Base-by-base conservation (phyloP, 2,113 vertebrate species). In the Chaenocephalus aceratus region DNA sequence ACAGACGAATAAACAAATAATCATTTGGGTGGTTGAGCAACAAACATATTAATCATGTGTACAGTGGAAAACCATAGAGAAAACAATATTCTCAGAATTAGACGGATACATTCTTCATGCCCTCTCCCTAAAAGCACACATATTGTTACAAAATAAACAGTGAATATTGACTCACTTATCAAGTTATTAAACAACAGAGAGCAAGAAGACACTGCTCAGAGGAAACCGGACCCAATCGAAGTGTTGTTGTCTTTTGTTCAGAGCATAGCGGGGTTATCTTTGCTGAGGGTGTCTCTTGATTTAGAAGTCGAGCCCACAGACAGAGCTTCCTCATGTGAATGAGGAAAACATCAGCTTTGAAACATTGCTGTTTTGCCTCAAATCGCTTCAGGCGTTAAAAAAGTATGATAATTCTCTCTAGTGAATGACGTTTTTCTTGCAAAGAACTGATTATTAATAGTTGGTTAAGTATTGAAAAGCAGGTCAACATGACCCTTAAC, bases 1-100 rank as follows among this genome's bases (percentile, higher is more conserved):
- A 80, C 83, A 85, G 74, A 89, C 46, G 48, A 87, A 85, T 82
- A 88, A 90, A 91, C 90, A 92, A 90, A 85, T 87, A 89, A 92
- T 90, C 66, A 89, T 84, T 76, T 83, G 90, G 86, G 61, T 89
- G 88, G 70, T 54, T 91, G 88, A 88, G 85, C 83, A 90, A 73
- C 68, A 10, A 88, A 81, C 74, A 75, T 77, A 82, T 82, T 87
- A 85, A 88, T 89, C 87, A 75, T 68, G 70, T 30, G 53, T 57
- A 62, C 63, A 72, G 73, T 14, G 23, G 51, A 81, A 85, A 76
- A 86, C 26, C 57, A 79, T n/a, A 6, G 74, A 76, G 70, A 69
- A 61, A 85, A 87, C n/a, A 68, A 82, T 69, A 13, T 80, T 74
- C 13, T 6, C 44, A 75, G 23, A 82, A 72, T 79, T 14, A 72